A percentile compares a stretch with the other conserved stretches of the same genome.
Conservation (phyloP, 2,113 vertebrate species). For the Ornithorhynchus anatinus region DNA sequence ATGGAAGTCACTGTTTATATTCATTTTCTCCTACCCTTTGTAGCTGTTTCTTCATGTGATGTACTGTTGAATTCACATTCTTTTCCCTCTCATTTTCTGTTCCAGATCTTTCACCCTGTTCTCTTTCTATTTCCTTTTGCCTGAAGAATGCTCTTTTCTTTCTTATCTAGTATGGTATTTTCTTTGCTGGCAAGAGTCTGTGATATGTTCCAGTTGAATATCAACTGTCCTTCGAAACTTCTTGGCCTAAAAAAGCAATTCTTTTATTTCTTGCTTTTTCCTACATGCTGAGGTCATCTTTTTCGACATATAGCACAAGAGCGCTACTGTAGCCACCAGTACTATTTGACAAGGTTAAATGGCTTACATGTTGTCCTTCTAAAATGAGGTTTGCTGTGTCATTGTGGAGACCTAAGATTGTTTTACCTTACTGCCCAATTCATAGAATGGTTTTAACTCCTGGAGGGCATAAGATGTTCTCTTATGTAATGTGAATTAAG, state of each 20-base stretch:
- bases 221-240: neutral
- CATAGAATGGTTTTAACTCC: no score
- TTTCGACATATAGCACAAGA: neutral
- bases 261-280: neutral
- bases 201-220: neutral
- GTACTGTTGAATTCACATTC: neutral
- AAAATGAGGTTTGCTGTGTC: no score
- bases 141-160: neutral
- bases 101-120: neutral
- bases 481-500: no score
- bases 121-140: neutral
- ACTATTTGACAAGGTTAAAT: no score
- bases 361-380: no score
- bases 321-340: neutral
- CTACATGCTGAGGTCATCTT: neutral
- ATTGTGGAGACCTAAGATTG: no score
- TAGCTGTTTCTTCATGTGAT: neutral
- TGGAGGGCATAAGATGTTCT: no score
- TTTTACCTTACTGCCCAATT: no score
- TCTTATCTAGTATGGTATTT: neutral
- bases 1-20: neutral
- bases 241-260: neutral
- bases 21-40: slow-evolving; percentile 7
- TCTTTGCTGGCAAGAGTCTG: neutral
- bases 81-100: neutral